Evolutionary conservation across 2,888 invertebrate genomes (phyloP).

Genomic region (Drosophila prostipennis): DNA sequence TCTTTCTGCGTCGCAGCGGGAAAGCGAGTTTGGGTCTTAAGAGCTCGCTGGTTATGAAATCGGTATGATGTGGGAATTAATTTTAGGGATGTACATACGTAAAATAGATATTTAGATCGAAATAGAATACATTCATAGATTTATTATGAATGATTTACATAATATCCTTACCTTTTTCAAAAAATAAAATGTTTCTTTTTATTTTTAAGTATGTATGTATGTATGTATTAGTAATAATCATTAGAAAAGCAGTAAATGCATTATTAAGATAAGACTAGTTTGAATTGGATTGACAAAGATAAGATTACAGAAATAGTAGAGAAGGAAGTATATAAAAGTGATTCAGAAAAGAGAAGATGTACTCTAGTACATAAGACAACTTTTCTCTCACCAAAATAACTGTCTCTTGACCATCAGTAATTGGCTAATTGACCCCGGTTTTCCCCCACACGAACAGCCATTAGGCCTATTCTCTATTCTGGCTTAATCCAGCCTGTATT

Average conservation of each 20-base stretch:
- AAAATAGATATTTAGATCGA: neutral
- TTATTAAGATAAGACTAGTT: neutral
- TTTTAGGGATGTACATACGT: neutral
- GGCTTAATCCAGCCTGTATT: slow-evolving; percentile 2
- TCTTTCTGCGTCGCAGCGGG: slow-evolving; percentile 29
- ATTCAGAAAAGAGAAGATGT: neutral
- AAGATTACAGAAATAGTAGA: neutral
- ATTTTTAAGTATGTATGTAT: too few species aligned
- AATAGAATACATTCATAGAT: too few species aligned
- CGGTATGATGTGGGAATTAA: neutral
- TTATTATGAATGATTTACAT: too few species aligned
- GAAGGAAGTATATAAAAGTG: neutral
- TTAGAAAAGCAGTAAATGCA: neutral
- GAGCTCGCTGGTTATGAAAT: slow-evolving; percentile 25
- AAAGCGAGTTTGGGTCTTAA: slow-evolving; percentile 28
- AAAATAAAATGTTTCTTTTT: too few species aligned
- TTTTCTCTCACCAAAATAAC: neutral
- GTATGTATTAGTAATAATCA: neutral
- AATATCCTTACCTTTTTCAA: too few species aligned
- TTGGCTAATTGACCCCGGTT: slow-evolving; percentile 23
- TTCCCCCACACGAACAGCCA: neutral
- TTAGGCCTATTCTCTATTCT: neutral
- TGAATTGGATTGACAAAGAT: neutral
- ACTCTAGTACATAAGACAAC: neutral
- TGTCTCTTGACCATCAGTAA: neutral